phyloP scores from a whole-genome alignment of 2,113 vertebrate species.

The Seriola aureovittata region DNA sequence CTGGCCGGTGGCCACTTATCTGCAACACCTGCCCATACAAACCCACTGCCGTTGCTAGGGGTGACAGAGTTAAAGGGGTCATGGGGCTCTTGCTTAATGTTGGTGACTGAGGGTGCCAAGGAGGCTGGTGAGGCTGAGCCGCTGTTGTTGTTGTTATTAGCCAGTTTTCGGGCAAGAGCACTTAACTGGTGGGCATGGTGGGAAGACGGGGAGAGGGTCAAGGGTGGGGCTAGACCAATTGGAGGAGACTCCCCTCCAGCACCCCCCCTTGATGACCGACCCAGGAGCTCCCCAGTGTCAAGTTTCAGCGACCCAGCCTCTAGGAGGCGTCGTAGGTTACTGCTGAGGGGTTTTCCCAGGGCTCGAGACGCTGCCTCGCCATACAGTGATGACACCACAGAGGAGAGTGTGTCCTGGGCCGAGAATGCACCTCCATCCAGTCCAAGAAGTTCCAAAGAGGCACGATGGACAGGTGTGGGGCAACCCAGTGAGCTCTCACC shows the following conservation, averaged over 20 bases:
- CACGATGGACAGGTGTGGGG: conserved; percentile 91
- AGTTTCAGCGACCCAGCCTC: conserved; percentile 95
- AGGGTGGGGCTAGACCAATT: conserved; percentile 84
- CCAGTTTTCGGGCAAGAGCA: conserved; percentile 95
- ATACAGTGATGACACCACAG: conserved; percentile 91
- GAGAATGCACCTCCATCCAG: conserved; percentile 88
- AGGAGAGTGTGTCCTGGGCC: conserved; percentile 92
- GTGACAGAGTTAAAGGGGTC: conserved; percentile 85
- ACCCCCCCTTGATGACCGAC: conserved; percentile 84
- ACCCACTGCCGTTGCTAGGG: conserved; percentile 89
- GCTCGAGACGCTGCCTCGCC: conserved; percentile 91
- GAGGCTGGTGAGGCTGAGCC: conserved; percentile 82
- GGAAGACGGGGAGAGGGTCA: conserved; percentile 92
- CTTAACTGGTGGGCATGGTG: conserved; percentile 97
- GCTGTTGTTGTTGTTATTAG: conserved; percentile 87
- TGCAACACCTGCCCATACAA: conserved; percentile 92
- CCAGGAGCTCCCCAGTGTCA: conserved; percentile 83
- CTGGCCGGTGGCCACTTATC: conserved; percentile 95
- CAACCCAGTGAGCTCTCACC: conserved; percentile 94
- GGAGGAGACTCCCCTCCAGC: conserved; percentile 88
- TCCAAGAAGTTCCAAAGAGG: conserved; percentile 90
- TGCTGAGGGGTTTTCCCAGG: conserved; percentile 94
- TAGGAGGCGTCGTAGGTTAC: conserved; percentile 94
- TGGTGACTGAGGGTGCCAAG: conserved; percentile 76
- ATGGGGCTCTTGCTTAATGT: conserved; percentile 84